These are phyloP conservation scores for Brachyrhaphis roseni DNA, from an alignment of 2,797 vertebrate species.

Conservation along the genomic window DNA sequence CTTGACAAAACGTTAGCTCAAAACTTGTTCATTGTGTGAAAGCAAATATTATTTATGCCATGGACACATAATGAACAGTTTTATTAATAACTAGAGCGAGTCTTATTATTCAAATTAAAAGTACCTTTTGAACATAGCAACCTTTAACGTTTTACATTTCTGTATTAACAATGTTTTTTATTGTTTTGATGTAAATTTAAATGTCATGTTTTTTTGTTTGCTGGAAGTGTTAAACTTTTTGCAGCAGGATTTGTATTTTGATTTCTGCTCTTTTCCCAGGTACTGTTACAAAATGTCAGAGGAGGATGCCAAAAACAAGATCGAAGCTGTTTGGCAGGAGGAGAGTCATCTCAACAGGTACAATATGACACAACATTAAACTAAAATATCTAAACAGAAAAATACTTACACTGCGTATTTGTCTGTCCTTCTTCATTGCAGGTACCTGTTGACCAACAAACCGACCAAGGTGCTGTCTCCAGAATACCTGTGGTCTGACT, in stretches of 20 bases:
- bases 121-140: too few relatives aligned
- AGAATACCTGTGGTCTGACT: slow-evolving; percentile 79
- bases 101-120: too few relatives aligned
- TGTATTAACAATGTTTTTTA: not conserved
- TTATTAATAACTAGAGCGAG: too few relatives aligned
- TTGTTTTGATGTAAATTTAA: not conserved
- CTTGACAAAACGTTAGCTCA: too few relatives aligned
- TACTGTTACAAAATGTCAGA: slow-evolving; percentile 76
- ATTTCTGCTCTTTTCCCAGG: slow-evolving; percentile 34
- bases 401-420: not conserved
- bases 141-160: too few relatives aligned
- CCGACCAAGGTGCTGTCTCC: slow-evolving; percentile 84
- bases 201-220: not conserved
- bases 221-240: not conserved
- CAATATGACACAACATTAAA: not conserved
- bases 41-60: too few relatives aligned
- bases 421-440: slow-evolving; percentile 37
- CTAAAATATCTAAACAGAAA: not conserved
- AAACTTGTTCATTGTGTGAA: too few relatives aligned
- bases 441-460: slow-evolving; percentile 81
- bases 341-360: slow-evolving; percentile 86
- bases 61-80: too few relatives aligned
- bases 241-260: not conserved
- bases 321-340: slow-evolving; percentile 84
- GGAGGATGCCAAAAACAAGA: slow-evolving; percentile 75